Evolutionary conservation across 2,113 vertebrate genomes (phyloP).

Genomic region (Elanus axillaris): DNA sequence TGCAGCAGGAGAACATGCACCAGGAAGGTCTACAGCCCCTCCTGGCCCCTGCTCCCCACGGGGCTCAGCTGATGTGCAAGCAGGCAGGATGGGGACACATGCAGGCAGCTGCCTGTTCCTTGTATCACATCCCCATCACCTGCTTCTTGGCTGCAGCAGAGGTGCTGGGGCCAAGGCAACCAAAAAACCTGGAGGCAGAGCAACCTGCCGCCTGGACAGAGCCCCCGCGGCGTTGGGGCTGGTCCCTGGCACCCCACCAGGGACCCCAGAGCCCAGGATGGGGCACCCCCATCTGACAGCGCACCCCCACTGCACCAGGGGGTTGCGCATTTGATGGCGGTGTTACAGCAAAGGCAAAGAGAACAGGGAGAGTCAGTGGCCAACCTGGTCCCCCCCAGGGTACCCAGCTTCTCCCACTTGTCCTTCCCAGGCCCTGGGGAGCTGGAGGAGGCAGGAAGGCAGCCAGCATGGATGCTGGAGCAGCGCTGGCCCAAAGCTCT

Average conservation of each 20-base stretch:
- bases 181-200: not conserved
- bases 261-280: not conserved
- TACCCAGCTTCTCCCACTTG: not conserved
- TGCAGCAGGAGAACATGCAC: not conserved
- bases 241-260: not conserved
- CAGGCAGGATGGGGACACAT: not conserved
- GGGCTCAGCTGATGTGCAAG: not conserved
- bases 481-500: not conserved
- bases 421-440: not conserved
- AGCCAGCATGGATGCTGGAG: not conserved
- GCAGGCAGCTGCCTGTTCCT: not conserved
- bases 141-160: not conserved
- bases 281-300: not conserved
- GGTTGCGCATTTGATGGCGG: fast-evolving
- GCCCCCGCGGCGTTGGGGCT: not conserved
- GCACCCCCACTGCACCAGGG: fast-evolving
- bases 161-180: not conserved
- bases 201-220: fast-evolving
- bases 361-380: not conserved
- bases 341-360: not conserved
- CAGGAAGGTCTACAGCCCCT: not conserved
- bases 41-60: not conserved
- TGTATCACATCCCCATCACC: not conserved
- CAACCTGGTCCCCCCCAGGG: not conserved
- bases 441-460: fast-evolving